phyloP scores from a whole-genome alignment of 1,140 invertebrate genomes.

The Ptiloglossa arizonensis region DNA sequence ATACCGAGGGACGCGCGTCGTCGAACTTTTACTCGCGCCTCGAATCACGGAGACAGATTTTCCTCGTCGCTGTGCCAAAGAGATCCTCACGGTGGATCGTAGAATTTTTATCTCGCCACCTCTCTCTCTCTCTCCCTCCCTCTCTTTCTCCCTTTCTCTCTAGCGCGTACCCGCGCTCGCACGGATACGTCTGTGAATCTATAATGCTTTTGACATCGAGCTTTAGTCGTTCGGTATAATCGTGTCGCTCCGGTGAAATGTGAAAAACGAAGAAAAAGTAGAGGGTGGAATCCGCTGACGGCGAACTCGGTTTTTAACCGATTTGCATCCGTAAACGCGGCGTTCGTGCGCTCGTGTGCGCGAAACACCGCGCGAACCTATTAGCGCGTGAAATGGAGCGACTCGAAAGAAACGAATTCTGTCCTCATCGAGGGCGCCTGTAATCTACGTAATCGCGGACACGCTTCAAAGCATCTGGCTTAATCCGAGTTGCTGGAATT shows the following conservation, averaged over 20 bases:
- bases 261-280: not conserved
- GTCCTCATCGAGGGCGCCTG: constrained; percentile 25
- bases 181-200: constrained; percentile 32
- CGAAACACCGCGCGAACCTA: constrained; percentile 36
- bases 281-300: constrained; percentile 17
- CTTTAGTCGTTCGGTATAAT: constrained; percentile 40
- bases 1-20: not conserved
- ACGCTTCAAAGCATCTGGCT: constrained; percentile 1
- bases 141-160: not conserved
- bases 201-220: constrained; percentile 50
- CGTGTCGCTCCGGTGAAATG: constrained; percentile 35
- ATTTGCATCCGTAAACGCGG: constrained; percentile 35
- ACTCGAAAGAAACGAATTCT: constrained; percentile 37
- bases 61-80: constrained; percentile 5
- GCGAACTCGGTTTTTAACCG: constrained; percentile 30
- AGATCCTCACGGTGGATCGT: not conserved
- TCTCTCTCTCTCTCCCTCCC: too few species aligned
- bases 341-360: not conserved
- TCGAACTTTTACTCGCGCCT: not conserved
- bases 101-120: too few species aligned
- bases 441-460: constrained; percentile 42
- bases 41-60: constrained; percentile 26
- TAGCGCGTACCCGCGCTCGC: too few species aligned
- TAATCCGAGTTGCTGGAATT: constrained; percentile 25
- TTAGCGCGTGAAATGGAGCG: constrained; percentile 37